phyloP scores from a whole-genome alignment of 2,797 vertebrate genomes.

The Brotula barbata region DNA sequence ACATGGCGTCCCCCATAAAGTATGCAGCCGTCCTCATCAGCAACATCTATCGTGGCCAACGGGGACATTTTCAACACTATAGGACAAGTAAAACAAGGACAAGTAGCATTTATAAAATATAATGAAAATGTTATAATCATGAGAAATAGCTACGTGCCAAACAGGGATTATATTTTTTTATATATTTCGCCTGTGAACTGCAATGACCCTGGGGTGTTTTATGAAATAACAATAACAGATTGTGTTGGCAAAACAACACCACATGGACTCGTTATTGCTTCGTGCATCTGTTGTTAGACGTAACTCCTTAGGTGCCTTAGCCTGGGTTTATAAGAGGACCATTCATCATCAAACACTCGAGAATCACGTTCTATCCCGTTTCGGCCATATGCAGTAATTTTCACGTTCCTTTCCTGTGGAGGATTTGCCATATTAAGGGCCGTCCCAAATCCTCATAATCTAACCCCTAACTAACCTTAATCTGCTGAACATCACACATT shows the following conservation, averaged over 20 bases:
- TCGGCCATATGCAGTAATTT: too few relatives aligned
- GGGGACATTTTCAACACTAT: neutral
- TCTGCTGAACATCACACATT: too few relatives aligned
- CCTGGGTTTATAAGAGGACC: too few relatives aligned
- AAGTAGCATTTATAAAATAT: neutral
- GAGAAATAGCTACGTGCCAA: neutral
- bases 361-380: too few relatives aligned
- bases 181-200: neutral
- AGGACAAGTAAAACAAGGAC: neutral
- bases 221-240: neutral
- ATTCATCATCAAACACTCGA: too few relatives aligned
- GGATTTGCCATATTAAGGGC: too few relatives aligned
- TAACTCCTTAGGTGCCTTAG: too few relatives aligned
- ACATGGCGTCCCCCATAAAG: neutral
- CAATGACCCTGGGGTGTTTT: neutral
- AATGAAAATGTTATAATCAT: neutral
- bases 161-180: conserved; percentile 1
- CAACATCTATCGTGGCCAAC: neutral
- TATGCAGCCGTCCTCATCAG: neutral
- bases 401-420: too few relatives aligned
- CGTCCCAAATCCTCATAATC: too few relatives aligned
- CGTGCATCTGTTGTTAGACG: too few relatives aligned
- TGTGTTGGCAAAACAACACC: neutral
- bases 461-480: too few relatives aligned
- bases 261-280: neutral